phyloP scores from a whole-genome alignment of 2,888 invertebrate species.

The Pollenia angustigena region DNA sequence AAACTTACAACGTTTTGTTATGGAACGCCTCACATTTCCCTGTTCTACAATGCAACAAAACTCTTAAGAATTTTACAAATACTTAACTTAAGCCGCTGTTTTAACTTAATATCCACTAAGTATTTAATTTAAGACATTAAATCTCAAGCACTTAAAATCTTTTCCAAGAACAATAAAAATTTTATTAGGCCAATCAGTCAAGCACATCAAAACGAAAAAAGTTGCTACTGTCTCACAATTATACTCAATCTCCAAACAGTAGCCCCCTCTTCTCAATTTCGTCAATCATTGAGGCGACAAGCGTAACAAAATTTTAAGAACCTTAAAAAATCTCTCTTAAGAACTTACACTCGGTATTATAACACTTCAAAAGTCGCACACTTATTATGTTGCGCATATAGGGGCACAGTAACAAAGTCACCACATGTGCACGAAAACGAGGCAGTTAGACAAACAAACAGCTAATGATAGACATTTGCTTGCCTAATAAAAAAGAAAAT shows the following conservation, averaged over 20 bases:
- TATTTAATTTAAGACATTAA: too few relatives aligned
- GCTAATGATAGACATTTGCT: not conserved
- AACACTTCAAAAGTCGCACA: constrained; percentile 52
- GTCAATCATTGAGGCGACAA: constrained; percentile 41
- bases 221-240: constrained; percentile 3
- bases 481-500: not conserved
- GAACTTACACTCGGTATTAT: not conserved
- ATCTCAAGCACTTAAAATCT: not conserved
- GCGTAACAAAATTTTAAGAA: constrained; percentile 30
- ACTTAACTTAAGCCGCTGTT: too few relatives aligned
- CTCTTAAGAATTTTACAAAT: too few relatives aligned
- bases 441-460: not conserved
- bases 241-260: constrained; percentile 25
- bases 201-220: constrained; percentile 19
- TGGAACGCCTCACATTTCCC: too few relatives aligned
- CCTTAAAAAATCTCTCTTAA: constrained; percentile 34
- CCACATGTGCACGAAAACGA: not conserved
- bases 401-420: constrained; percentile 12
- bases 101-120: too few relatives aligned
- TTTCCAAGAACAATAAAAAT: constrained; percentile 14
- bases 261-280: constrained; percentile 21
- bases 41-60: too few relatives aligned
- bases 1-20: too few relatives aligned
- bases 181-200: constrained; percentile 18
- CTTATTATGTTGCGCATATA: constrained; percentile 7